These are phyloP conservation scores for Saturnia pavonia DNA, from an alignment of 2,888 invertebrate species.

Conservation along the genomic window DNA sequence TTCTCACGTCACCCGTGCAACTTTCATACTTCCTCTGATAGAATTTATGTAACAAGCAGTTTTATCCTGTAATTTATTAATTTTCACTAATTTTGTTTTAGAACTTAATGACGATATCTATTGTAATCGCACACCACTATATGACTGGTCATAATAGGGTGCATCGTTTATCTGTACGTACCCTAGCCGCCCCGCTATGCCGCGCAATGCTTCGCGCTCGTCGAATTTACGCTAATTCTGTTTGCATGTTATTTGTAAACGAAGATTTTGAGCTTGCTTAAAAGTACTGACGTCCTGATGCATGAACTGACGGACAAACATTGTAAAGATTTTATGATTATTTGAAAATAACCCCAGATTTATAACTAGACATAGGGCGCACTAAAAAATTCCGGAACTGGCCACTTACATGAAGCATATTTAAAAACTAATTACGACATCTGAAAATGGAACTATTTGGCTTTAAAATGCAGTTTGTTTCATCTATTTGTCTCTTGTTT, in stretches of 20 bases:
- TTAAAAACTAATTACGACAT: no score
- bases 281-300: not conserved
- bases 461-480: no score
- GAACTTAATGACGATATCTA: not conserved
- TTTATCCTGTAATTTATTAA: no score
- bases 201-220: conserved; percentile 40
- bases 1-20: no score
- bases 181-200: conserved; percentile 32
- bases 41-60: no score
- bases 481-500: no score
- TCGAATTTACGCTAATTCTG: conserved; percentile 75
- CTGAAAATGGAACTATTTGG: no score
- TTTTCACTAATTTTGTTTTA: no score
- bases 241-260: conserved; percentile 67
- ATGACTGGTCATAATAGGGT: conserved; percentile 54
- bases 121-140: conserved; percentile 39
- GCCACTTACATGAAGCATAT: no score
- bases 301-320: not conserved
- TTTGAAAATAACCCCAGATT: no score
- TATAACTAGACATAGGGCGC: no score
- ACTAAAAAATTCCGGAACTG: no score
- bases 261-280: conserved; percentile 18
- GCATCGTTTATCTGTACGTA: conserved; percentile 55
- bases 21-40: not conserved
- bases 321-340: not conserved